Percentiles rank a stretch among this genome's conserved stretches.
phyloP scores from a whole-genome alignment of 1,140 invertebrate genomes.

The Drosophila saltans region DNA sequence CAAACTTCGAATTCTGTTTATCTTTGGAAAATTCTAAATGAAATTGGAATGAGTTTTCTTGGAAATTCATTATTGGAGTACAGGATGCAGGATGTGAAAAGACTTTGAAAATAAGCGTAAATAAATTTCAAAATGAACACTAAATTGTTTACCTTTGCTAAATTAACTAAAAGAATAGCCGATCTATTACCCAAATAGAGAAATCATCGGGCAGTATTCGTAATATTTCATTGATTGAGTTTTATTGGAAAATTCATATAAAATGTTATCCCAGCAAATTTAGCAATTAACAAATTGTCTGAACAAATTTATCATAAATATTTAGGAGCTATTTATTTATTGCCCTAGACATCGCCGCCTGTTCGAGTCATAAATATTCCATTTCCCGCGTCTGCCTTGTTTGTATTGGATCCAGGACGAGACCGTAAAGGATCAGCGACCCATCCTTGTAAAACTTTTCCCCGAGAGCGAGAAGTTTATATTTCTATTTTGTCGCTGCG shows the following conservation, averaged over 20 bases:
- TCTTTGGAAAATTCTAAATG: conserved; percentile 33
- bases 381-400: not conserved
- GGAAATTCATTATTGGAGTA: conserved; percentile 36
- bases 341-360: conserved; percentile 4
- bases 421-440: conserved; percentile 23
- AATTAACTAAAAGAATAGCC: not conserved
- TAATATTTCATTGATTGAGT: not conserved
- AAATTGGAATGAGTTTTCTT: conserved; percentile 38
- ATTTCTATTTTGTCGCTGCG: conserved; percentile 50
- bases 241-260: conserved; percentile 2
- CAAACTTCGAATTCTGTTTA: conserved; percentile 45
- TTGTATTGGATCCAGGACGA: not conserved
- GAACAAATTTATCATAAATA: conserved; percentile 29
- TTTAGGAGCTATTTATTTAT: conserved; percentile 35
- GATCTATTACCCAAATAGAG: not conserved
- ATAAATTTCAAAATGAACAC: too few species aligned
- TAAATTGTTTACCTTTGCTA: not conserved
- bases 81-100: not conserved
- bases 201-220: not conserved
- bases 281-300: conserved; percentile 37
- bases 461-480: conserved; percentile 18
- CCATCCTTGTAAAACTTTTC: conserved; percentile 37
- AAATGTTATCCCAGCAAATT: conserved; percentile 6
- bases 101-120: not conserved
- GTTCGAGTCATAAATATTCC: conserved; percentile 4